Evolutionary conservation across 2,797 vertebrate species (phyloP).

Genomic region (Chelonia mydas): DNA sequence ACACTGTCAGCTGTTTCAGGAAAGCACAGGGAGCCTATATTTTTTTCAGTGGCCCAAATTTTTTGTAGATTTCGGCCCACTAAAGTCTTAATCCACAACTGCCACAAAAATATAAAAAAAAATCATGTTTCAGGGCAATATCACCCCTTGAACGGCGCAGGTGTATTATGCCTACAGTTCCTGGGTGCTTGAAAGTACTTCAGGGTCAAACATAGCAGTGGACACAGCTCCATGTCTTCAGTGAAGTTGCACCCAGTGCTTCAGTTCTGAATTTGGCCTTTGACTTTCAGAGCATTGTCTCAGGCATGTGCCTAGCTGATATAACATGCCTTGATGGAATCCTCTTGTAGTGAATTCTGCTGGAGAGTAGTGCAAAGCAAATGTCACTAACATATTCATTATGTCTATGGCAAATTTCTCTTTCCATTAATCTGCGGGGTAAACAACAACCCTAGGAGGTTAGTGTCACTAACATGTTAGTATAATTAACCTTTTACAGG

Average conservation of each 20-base stretch:
- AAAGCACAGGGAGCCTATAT: fast-evolving
- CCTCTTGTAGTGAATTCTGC: neutral
- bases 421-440: neutral
- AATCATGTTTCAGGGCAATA: fast-evolving
- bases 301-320: neutral
- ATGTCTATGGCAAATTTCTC: neutral
- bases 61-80: neutral
- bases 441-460: neutral
- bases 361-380: neutral
- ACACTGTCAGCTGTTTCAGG: neutral
- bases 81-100: neutral
- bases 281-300: fast-evolving
- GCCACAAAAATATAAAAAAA: neutral
- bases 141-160: neutral
- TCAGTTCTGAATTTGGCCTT: neutral
- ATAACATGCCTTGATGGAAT: fast-evolving
- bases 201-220: fast-evolving
- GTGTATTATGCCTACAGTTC: neutral
- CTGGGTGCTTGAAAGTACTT: neutral
- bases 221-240: neutral
- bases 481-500: neutral
- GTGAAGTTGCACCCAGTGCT: neutral
- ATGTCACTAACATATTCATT: neutral
- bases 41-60: neutral
- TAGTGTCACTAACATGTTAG: neutral